These are phyloP conservation scores for Pandion haliaetus DNA, from an alignment of 2,113 vertebrate species.

Conservation along the genomic window DNA sequence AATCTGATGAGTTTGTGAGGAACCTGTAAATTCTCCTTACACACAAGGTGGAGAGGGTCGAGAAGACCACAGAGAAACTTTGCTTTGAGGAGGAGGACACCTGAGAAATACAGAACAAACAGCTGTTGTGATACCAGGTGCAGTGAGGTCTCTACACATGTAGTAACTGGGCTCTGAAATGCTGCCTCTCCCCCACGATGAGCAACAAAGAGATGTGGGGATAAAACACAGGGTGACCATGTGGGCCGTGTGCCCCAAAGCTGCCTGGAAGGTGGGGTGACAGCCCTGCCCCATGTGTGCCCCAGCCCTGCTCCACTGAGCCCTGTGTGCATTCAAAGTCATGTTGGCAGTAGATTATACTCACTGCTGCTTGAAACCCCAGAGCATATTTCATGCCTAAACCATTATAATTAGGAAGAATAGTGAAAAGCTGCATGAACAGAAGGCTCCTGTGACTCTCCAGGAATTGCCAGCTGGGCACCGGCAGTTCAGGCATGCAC, in stretches of 20 bases:
- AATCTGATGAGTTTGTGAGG: not conserved
- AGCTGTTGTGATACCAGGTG: not conserved
- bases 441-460: constrained; percentile 27
- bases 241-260: not conserved
- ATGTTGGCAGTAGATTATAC: not conserved
- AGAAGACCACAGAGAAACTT: not conserved
- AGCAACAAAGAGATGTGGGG: not conserved
- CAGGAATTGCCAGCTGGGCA: constrained; percentile 14
- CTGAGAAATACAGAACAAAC: not conserved
- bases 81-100: not conserved
- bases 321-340: not conserved
- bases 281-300: not conserved
- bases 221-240: not conserved
- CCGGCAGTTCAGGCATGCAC: not conserved
- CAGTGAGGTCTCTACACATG: not conserved
- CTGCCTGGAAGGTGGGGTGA: not conserved
- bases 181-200: not conserved
- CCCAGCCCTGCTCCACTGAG: not conserved
- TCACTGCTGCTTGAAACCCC: not conserved
- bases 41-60: not conserved
- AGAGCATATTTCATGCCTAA: constrained; percentile 1
- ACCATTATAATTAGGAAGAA: not conserved
- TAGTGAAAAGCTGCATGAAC: not conserved
- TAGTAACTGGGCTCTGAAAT: not conserved
- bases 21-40: not conserved